Percentiles rank a stretch among this genome's conserved stretches.
These are phyloP conservation scores for Ctenopoma multispine DNA, from an alignment of 2,797 vertebrate genomes.

Conservation along the genomic window DNA sequence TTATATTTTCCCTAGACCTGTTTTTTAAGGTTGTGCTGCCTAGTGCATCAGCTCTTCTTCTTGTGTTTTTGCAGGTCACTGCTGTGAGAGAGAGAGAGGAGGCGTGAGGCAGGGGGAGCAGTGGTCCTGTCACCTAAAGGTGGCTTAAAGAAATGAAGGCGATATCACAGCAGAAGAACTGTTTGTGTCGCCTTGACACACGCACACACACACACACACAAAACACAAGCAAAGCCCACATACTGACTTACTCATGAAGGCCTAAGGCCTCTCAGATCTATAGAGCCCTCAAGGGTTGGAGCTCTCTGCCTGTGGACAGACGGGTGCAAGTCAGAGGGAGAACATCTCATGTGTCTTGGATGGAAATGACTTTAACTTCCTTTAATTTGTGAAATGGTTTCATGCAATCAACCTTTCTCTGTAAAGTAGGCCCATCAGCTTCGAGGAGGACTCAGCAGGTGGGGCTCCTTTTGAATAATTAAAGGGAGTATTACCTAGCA, in stretches of 20 bases:
- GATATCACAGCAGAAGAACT: slow-evolving; percentile 81
- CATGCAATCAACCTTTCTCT: not conserved
- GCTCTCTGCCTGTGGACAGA: slow-evolving; percentile 27
- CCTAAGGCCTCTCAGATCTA: slow-evolving; percentile 31
- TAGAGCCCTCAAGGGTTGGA: not conserved
- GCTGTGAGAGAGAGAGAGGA: slow-evolving; percentile 39
- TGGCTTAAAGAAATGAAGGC: slow-evolving; percentile 50
- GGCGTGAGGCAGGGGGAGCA: slow-evolving; percentile 34
- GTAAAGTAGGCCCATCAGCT: not conserved
- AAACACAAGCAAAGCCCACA: slow-evolving; percentile 16
- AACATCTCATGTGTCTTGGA: not conserved
- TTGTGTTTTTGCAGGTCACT: slow-evolving; percentile 54
- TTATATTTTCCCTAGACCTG: too few relatives aligned
- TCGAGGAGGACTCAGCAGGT: not conserved
- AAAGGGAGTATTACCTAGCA: not conserved
- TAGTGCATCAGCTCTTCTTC: not conserved
- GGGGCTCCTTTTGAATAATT: not conserved
- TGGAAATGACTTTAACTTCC: slow-evolving; percentile 15
- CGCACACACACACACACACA: slow-evolving; percentile 29
- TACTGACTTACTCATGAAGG: slow-evolving; percentile 22
- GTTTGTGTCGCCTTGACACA: slow-evolving; percentile 70
- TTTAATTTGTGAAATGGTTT: slow-evolving; percentile 19
- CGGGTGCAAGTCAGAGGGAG: slow-evolving; percentile 20
- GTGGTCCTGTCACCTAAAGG: slow-evolving; percentile 36
- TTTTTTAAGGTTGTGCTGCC: not conserved